phyloP scores from a whole-genome alignment of 2,888 invertebrate genomes.

The Camponotus fellah region DNA sequence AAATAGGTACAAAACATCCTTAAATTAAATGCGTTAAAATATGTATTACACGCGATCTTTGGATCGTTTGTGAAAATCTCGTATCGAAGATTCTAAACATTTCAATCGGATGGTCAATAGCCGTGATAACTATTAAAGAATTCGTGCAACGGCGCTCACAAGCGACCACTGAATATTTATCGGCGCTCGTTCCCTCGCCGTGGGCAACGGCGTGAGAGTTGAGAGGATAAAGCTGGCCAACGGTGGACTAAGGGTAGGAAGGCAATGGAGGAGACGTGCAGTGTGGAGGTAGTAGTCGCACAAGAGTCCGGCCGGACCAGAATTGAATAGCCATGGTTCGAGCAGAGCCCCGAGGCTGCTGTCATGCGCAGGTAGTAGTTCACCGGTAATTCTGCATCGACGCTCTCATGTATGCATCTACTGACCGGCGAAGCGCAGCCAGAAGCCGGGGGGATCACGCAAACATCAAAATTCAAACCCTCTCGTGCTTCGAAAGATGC shows the following conservation, averaged over 20 bases:
- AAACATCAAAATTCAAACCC: conserved; percentile 27
- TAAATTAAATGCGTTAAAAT: conserved; percentile 4
- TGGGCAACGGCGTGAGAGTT: conserved; percentile 57
- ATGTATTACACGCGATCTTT: background rate
- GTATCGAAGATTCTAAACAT: background rate
- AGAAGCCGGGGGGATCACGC: background rate
- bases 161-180: conserved; percentile 76
- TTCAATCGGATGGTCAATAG: background rate
- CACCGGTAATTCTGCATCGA: conserved; percentile 68
- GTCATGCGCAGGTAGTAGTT: conserved; percentile 77
- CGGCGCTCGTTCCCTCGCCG: conserved; percentile 52
- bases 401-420: conserved; percentile 52
- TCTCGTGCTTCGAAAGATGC: conserved; percentile 6
- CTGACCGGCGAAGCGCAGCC: conserved; percentile 2
- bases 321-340: conserved; percentile 79
- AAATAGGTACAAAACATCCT: background rate
- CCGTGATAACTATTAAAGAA: conserved; percentile 32
- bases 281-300: conserved; percentile 60
- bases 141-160: conserved; percentile 37
- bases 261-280: conserved; percentile 45
- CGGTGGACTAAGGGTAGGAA: conserved; percentile 21
- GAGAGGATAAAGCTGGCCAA: conserved; percentile 36
- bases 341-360: conserved; percentile 73
- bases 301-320: conserved; percentile 66
- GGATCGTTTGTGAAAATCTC: background rate